Evolutionary conservation across 2,888 invertebrate species (phyloP), one percentile per base, ranked within the genome.

Genomic region (Tipula unca): DNA sequence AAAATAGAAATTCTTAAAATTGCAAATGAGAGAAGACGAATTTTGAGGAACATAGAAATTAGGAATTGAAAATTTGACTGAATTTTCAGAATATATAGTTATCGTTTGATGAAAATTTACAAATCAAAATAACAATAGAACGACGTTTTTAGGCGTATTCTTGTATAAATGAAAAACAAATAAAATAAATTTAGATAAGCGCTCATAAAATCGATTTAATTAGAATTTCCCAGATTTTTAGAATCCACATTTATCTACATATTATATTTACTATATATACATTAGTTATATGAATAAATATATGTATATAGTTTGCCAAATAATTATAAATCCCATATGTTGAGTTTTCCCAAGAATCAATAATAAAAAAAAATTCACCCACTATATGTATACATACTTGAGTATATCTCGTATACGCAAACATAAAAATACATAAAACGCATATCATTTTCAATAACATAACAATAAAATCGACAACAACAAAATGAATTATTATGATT

Each of bases 401-500:
- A 69, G 69, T 25, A 69, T 69, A 69, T 69, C 25, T 69, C 69
- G 25, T 69, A 48, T 48, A 69, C 25, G 10, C 69, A 69, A 69
- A 69, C 69, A 69, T 69, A 25, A 69, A 69, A 69, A 69, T 69
- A 69, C 69, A 69, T 69, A 69, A 69, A 69, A 69, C 69, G 69
- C 69, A 69, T 69, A 69, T 69, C 69, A 69, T 69, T 69, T 69
- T 69, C 69, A 69, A 69, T 69, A 69, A 69, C 69, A 69, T 69
- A 69, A 69, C 25, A 25, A 69, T 69, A 69, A 69, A 69, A 69
- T 25, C 69, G 69, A 25, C 25, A 69, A 69, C 69, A 69, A 69
- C 69, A 69, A 69, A 69, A 25, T 69, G 25, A 69, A 69, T 25
- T 69, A 69, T 69, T 69, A 69, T 69, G 69, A 69, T 69, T 69